Evolutionary conservation across 2,113 vertebrate species (phyloP).

Genomic region (Sigmodon hispidus): DNA sequence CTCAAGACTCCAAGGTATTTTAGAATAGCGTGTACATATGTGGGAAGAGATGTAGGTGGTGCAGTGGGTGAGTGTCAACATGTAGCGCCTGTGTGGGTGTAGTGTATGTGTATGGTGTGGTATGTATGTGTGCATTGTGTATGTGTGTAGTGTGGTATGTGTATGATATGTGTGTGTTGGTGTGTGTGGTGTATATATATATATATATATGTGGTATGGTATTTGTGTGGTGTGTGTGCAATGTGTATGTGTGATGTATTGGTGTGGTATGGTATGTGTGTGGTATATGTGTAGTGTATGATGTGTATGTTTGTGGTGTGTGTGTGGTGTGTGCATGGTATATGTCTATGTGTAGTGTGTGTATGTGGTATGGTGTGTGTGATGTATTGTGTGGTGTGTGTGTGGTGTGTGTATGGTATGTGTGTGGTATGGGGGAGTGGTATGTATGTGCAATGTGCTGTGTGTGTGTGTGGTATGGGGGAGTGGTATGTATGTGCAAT

Average conservation of each 20-base stretch:
- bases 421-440: background rate
- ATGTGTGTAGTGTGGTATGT: background rate
- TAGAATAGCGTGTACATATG: background rate
- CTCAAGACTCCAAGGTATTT: background rate
- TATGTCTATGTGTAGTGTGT: too few relatives aligned
- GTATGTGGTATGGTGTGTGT: background rate
- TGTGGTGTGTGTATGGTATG: background rate
- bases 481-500: too few relatives aligned
- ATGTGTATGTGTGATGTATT: background rate
- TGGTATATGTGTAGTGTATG: background rate
- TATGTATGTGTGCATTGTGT: background rate
- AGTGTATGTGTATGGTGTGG: background rate
- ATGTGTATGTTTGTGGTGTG: background rate
- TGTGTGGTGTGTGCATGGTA: too few relatives aligned
- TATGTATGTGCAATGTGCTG: background rate
- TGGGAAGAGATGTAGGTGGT: background rate
- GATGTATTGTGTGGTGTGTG: background rate
- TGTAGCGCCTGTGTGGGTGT: accelerated
- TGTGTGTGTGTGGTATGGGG: background rate
- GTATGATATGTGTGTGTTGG: background rate
- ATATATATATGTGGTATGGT: background rate
- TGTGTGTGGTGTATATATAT: background rate
- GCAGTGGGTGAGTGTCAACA: too few relatives aligned
- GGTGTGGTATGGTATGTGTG: too few relatives aligned
- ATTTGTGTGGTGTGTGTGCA: background rate